Percentiles rank a stretch among this genome's conserved stretches.
Evolutionary conservation across 2,888 invertebrate species (phyloP).

Genomic region (Hypomecis atomaria): DNA sequence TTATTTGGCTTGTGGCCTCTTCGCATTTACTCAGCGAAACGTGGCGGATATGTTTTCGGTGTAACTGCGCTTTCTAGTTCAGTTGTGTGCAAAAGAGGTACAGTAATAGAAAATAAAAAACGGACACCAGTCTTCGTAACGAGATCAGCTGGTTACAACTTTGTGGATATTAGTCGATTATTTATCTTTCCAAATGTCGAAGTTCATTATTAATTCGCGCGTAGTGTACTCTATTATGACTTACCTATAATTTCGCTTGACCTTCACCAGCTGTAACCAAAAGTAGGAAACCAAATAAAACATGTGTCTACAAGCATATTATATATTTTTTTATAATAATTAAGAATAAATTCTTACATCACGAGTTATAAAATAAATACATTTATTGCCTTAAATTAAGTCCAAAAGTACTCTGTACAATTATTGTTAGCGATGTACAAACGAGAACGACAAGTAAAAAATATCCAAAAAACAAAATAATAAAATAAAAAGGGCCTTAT

Average conservation of each 20-base stretch:
- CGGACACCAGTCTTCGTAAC: no score
- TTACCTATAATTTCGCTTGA: not conserved
- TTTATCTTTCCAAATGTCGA: no score
- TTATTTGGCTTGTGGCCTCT: no score
- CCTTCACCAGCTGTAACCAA: not conserved
- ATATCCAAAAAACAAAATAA: slow-evolving; percentile 71
- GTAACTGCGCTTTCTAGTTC: no score
- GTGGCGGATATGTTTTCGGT: no score
- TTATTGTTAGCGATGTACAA: slow-evolving; percentile 85
- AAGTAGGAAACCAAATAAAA: slow-evolving; percentile 62
- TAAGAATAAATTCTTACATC: slow-evolving; percentile 85
- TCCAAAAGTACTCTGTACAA: slow-evolving; percentile 85
- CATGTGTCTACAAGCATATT: slow-evolving; percentile 82
- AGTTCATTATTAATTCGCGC: no score
- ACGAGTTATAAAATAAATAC: slow-evolving; percentile 85
- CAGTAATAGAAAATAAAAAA: no score
- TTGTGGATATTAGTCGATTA: no score
- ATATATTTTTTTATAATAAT: slow-evolving; percentile 85
- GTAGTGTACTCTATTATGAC: no score
- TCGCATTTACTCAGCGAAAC: no score
- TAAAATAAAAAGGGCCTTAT: slow-evolving; percentile 72
- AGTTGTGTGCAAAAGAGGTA: no score
- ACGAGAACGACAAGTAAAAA: slow-evolving; percentile 82
- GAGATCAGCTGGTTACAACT: no score
- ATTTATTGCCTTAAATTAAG: slow-evolving; percentile 85